A percentile compares a stretch with the other conserved stretches of the same genome.
Evolutionary conservation across 2,888 invertebrate species (phyloP).

Genomic region (Oscheius sp.): DNA sequence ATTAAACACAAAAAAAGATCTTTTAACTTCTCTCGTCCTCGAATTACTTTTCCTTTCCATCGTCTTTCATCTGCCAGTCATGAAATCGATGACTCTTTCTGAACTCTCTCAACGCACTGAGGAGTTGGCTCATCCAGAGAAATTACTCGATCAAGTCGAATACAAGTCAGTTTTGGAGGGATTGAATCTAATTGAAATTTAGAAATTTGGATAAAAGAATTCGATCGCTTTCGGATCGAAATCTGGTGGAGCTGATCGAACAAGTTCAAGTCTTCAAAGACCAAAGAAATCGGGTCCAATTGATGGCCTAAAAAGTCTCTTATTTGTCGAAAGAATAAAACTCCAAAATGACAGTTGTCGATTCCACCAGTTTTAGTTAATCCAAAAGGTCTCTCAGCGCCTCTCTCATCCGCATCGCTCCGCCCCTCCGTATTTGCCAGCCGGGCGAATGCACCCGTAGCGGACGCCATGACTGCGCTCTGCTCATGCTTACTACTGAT

Average conservation of each 20-base stretch:
- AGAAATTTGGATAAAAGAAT: constrained; percentile 67
- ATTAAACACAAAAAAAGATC: constrained; percentile 67
- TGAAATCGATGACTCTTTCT: constrained; percentile 69
- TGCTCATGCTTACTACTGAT: constrained; percentile 19
- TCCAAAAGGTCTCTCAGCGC: neutral
- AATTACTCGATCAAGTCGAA: constrained; percentile 62
- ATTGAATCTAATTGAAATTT: constrained; percentile 21
- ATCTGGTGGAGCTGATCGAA: constrained; percentile 64
- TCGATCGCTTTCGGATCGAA: constrained; percentile 62
- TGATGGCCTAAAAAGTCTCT: no score
- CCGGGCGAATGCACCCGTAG: constrained; percentile 13
- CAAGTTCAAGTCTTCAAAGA: constrained; percentile 64
- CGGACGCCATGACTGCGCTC: constrained; percentile 23
- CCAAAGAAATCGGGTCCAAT: constrained; percentile 39
- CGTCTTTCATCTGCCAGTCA: constrained; percentile 67
- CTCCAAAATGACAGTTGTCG: no score
- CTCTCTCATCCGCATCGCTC: constrained; percentile 11
- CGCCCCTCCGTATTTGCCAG: constrained; percentile 21
- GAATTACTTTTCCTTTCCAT: constrained; percentile 68
- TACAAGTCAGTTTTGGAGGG: constrained; percentile 32
- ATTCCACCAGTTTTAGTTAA: constrained; percentile 7
- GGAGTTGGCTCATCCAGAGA: constrained; percentile 59
- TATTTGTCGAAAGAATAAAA: no score
- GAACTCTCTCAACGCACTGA: constrained; percentile 58
- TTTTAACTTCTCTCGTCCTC: constrained; percentile 62